Evolutionary conservation across 2,113 vertebrate genomes (phyloP).

Genomic region (Channa maculata): DNA sequence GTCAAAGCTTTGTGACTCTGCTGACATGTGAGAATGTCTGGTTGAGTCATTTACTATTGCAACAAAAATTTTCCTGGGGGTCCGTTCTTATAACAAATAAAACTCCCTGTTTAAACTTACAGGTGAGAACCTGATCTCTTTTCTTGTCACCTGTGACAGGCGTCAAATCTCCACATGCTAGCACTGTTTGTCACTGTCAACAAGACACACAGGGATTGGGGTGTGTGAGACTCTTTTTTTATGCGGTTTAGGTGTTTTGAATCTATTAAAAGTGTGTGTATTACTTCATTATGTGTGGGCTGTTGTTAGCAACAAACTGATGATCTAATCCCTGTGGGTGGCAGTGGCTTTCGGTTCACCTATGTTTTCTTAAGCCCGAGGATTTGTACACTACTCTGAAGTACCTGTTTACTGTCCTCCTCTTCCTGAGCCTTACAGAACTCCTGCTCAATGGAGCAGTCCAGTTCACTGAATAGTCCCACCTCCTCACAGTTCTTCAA

Average conservation of each 20-base stretch:
- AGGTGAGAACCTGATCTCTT: constrained; percentile 67
- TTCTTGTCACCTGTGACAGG: constrained; percentile 49
- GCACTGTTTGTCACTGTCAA: constrained; percentile 53
- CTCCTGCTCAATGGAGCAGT: constrained; percentile 97
- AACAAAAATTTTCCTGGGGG: constrained; percentile 47
- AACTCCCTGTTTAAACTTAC: constrained; percentile 73
- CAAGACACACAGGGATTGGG: constrained; percentile 1
- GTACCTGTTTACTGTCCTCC: constrained; percentile 97
- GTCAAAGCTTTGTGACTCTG: constrained; percentile 38
- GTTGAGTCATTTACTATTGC: constrained; percentile 37
- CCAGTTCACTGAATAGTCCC: constrained; percentile 96
- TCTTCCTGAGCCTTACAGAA: constrained; percentile 97
- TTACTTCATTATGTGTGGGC: constrained; percentile 23
- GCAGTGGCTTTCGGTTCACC: constrained; percentile 43
- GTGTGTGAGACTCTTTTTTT: neutral
- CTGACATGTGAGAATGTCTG: constrained; percentile 50
- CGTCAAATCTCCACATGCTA: constrained; percentile 60
- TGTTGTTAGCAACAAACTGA: constrained; percentile 32
- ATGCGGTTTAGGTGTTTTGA: constrained; percentile 6
- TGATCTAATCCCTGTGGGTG: constrained; percentile 32
- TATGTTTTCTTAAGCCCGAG: constrained; percentile 5
- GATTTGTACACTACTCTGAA: constrained; percentile 28
- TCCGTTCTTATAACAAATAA: constrained; percentile 56
- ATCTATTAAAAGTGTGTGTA: constrained; percentile 28
- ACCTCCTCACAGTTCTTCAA: constrained; percentile 99